Evolutionary conservation across 2,113 vertebrate genomes (phyloP).

Genomic region (Anas platyrhynchos): DNA sequence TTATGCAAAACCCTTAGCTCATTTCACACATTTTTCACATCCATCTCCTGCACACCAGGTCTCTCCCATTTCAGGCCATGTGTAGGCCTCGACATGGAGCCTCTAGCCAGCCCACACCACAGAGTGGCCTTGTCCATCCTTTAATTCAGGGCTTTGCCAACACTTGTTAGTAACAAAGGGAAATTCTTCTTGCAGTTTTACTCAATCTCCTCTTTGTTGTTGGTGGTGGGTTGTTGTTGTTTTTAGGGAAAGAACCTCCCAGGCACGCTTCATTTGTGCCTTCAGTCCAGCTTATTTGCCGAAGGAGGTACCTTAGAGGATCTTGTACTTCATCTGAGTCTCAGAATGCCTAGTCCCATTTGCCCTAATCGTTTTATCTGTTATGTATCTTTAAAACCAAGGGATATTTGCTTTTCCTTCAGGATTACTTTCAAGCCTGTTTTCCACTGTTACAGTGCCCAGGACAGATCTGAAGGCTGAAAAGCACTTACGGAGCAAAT

Average conservation of each 20-base stretch:
- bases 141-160: rapidly evolving
- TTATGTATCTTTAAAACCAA: slow-evolving; percentile 25
- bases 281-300: not conserved
- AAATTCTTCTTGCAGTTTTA: not conserved
- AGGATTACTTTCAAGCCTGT: not conserved
- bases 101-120: not conserved
- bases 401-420: slow-evolving; percentile 42
- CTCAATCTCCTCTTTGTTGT: not conserved
- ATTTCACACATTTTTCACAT: not conserved
- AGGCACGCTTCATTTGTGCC: not conserved
- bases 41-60: not conserved
- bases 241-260: not conserved
- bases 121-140: not conserved
- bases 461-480: slow-evolving; percentile 14
- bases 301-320: not conserved
- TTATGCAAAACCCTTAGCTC: not conserved
- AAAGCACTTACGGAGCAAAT: not conserved
- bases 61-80: not conserved
- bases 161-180: not conserved
- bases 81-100: not conserved
- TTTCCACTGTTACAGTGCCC: not conserved
- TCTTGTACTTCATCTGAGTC: not conserved
- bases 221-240: not conserved
- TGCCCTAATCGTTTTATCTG: slow-evolving; percentile 12
- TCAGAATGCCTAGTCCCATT: not conserved